Evolutionary conservation across 2,113 vertebrate genomes (phyloP).

Genomic region (Elgaria multicarinata): DNA sequence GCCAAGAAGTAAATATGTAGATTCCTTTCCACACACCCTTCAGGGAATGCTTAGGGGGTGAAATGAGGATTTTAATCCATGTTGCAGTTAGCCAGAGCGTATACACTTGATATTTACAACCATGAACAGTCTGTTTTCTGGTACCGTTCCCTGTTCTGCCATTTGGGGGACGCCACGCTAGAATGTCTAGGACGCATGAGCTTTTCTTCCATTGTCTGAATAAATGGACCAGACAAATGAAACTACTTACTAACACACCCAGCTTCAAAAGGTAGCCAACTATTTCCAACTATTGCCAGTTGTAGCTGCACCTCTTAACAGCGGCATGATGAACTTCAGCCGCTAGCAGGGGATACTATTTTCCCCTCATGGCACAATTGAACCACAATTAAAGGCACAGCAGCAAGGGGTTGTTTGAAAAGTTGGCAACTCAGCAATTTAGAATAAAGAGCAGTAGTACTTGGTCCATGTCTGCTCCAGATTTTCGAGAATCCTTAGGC

Average conservation of each 20-base stretch:
- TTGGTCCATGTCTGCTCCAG: too few relatives aligned
- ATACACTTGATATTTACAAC: not conserved
- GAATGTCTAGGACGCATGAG: too few relatives aligned
- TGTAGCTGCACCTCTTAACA: not conserved
- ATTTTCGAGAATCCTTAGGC: too few relatives aligned
- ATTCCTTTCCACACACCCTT: not conserved
- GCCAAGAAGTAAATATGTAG: not conserved
- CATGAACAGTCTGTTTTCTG: not conserved
- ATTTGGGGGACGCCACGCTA: too few relatives aligned
- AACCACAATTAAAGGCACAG: not conserved
- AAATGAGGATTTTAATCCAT: not conserved
- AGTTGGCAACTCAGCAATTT: not conserved
- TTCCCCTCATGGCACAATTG: not conserved
- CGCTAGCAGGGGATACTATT: not conserved
- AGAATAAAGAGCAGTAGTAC: too few relatives aligned
- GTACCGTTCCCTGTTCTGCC: too few relatives aligned
- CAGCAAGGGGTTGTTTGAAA: not conserved
- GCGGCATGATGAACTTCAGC: not conserved
- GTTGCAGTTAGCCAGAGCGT: not conserved
- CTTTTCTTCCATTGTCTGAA: too few relatives aligned
- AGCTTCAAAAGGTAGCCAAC: not conserved
- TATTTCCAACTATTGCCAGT: not conserved
- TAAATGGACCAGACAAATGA: not conserved
- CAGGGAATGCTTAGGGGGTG: not conserved
- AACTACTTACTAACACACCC: not conserved